Evolutionary conservation across 2,797 vertebrate genomes (phyloP).

Genomic region (Muraenolepis orangiensis): DNA sequence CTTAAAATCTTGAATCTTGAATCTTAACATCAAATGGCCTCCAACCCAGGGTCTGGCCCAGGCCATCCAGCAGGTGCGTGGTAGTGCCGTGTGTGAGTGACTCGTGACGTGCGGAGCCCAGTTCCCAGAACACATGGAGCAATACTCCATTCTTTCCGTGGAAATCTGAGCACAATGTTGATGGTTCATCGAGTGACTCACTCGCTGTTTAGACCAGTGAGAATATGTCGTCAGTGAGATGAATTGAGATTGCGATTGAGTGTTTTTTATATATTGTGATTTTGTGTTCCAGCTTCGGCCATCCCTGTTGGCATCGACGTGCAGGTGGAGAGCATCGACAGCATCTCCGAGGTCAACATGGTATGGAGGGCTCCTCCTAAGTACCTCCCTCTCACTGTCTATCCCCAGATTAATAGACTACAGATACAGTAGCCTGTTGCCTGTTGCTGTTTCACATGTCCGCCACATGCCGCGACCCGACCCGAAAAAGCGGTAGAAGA

Average conservation of each 20-base stretch:
- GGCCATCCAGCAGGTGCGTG: too few species aligned
- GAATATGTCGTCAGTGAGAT: not conserved
- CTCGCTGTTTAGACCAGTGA: not conserved
- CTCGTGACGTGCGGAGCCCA: too few species aligned
- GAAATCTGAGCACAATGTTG: too few species aligned
- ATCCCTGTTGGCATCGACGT: conserved; percentile 89
- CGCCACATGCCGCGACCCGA: too few species aligned
- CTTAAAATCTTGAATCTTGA: too few species aligned
- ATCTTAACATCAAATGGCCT: not conserved
- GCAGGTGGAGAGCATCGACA: conserved; percentile 91
- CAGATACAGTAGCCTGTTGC: not conserved
- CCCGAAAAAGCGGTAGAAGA: too few species aligned
- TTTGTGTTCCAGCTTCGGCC: conserved; percentile 71
- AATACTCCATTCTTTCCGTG: too few species aligned
- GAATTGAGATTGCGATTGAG: not conserved
- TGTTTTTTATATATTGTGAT: not conserved
- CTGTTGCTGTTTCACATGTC: not conserved
- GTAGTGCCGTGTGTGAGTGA: not conserved
- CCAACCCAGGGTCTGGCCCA: not conserved
- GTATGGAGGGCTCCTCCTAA: conserved; percentile 60
- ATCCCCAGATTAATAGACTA: not conserved
- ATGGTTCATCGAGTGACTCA: not conserved
- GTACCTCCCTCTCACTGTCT: not conserved
- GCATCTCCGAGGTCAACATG: conserved; percentile 95
- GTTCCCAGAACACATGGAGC: too few species aligned